Base-by-base conservation (phyloP, 2,113 vertebrate genomes). In the Ophthalmolycus amberensis region DNA sequence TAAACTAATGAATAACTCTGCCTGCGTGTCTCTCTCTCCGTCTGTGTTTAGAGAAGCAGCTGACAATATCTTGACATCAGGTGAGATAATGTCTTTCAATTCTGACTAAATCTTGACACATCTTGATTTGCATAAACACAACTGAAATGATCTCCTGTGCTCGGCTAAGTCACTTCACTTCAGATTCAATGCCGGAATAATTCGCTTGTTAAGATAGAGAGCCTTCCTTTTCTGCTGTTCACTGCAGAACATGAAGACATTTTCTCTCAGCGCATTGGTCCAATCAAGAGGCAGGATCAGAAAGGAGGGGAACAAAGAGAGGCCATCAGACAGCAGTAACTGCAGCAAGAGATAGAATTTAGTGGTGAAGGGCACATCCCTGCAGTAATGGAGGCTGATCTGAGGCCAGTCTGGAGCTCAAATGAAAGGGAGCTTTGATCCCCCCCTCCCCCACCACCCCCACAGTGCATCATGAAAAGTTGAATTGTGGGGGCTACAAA, bases 401-500 rank as follows among this genome's bases (percentile, higher is more conserved):
- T 80, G 71, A 85, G 52, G 76, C 63, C 87, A 80, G 81, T 90
- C 86, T 87, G 85, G 58, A 89, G 85, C 63, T 79, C 82, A 91
- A 93, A 94, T 93, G 90, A 95, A 95, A 94, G 90, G 74, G 82
- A 79, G 88, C 93, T 95, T 94, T 95, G 91, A 94, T 94, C 65
- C 46, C 38, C 64, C 66, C 56, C 46, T 63, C 73, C 65, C 80
- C 60, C 32, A 10, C 42, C 46, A 4, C 67, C 42, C 64, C 60
- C 63, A 65, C 71, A 63, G 70, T 52, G 84, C 77, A 68, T 80
- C 93, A 96, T 97, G 95, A 97, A 95, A 91, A 85, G 95, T 94
- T 95, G 94, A 92, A 94, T 96, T 97, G 95, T 97, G 90, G 32
- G 40, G 83, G 91, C 93, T 93, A 94, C 87, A 95, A 94, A 97